Evolutionary conservation across 2,797 vertebrate species (phyloP).

Genomic region (Glyptemys insculpta): DNA sequence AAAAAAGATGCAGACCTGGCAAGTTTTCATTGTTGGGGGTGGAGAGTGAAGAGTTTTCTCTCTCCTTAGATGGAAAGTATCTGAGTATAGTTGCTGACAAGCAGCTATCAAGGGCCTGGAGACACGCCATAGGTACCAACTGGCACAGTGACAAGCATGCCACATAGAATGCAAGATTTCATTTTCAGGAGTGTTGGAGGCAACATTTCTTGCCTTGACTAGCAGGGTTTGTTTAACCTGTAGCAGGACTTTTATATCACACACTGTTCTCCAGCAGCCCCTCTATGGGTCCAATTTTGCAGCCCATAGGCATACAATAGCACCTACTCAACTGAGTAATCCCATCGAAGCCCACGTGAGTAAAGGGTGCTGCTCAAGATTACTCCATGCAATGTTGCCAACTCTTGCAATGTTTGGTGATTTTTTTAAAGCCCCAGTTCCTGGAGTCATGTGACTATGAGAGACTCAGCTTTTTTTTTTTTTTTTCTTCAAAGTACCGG

Average conservation of each 20-base stretch:
- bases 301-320: accelerated
- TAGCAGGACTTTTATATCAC: accelerated
- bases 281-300: accelerated
- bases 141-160: accelerated
- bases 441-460: neutral
- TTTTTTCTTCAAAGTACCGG: neutral
- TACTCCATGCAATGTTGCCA: neutral
- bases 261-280: accelerated
- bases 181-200: accelerated
- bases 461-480: neutral
- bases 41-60: neutral
- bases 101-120: accelerated
- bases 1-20: slow-evolving; percentile 75
- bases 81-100: neutral
- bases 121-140: neutral
- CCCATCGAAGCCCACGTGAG: accelerated
- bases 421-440: neutral
- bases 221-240: neutral
- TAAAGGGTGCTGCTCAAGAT: accelerated
- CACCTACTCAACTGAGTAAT: neutral
- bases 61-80: neutral
- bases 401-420: neutral
- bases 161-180: neutral
- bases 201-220: neutral
- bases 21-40: slow-evolving; percentile 66